Conservation (phyloP, 2,888 invertebrate species). For the Trachelus troglodyta region DNA sequence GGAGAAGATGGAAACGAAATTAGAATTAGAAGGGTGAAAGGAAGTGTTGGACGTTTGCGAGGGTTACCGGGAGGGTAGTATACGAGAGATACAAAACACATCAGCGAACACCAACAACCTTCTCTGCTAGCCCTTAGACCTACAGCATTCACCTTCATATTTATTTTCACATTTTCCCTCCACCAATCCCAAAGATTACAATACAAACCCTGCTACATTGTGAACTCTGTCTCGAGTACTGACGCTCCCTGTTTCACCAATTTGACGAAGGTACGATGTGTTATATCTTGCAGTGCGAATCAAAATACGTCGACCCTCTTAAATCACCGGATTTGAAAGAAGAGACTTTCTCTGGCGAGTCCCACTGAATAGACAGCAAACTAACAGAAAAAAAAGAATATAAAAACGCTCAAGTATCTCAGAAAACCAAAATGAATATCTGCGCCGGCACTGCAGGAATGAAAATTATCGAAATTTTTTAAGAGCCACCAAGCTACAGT, state of each 20-base stretch:
- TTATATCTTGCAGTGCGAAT: neutral
- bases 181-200: neutral
- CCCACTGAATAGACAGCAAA: neutral
- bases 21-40: neutral
- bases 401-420: neutral
- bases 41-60: neutral
- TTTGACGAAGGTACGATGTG: conserved; percentile 2
- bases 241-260: neutral
- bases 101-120: neutral
- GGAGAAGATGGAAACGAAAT: neutral
- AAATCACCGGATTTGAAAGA: no score
- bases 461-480: neutral
- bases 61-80: neutral
- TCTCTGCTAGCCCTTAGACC: neutral
- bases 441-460: neutral
- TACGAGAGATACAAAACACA: neutral
- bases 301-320: neutral
- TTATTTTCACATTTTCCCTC: neutral
- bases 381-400: neutral
- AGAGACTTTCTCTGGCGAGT: neutral
- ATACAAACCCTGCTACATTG: neutral
- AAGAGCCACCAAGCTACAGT: neutral
- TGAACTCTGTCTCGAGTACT: neutral
- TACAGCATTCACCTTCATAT: neutral
- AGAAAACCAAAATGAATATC: neutral